Evolutionary conservation across 2,113 vertebrate genomes (phyloP).

Genomic region (Mesoclemmys tuberculata): DNA sequence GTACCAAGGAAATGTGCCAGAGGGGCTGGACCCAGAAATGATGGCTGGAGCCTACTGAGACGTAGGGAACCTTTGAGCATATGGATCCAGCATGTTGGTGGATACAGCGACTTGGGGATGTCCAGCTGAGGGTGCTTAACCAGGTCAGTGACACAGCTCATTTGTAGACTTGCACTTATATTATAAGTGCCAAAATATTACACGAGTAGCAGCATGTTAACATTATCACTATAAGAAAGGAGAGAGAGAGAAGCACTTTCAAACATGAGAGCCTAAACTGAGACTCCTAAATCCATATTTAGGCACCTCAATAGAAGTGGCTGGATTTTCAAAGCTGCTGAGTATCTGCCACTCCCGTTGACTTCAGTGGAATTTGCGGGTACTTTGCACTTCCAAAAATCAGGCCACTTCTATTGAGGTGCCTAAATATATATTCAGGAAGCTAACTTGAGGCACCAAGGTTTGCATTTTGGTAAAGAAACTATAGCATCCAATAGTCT

Average conservation of each 20-base stretch:
- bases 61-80: background rate
- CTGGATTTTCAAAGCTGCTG: background rate
- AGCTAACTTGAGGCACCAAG: background rate
- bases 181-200: background rate
- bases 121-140: background rate
- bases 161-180: background rate
- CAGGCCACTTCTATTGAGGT: background rate
- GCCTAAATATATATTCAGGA: background rate
- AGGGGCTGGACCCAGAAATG: background rate
- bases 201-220: background rate
- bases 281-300: background rate
- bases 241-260: background rate
- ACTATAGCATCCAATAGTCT: background rate
- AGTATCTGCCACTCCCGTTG: background rate
- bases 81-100: background rate
- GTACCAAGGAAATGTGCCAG: background rate
- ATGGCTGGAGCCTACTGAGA: too few species aligned
- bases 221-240: background rate
- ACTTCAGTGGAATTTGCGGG: background rate
- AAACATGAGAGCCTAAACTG: background rate
- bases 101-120: background rate
- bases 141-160: background rate
- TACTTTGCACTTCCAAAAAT: background rate
- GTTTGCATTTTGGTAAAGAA: background rate
- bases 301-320: background rate